Conservation (phyloP, 2,113 vertebrate species). For the Dasypus novemcinctus region DNA sequence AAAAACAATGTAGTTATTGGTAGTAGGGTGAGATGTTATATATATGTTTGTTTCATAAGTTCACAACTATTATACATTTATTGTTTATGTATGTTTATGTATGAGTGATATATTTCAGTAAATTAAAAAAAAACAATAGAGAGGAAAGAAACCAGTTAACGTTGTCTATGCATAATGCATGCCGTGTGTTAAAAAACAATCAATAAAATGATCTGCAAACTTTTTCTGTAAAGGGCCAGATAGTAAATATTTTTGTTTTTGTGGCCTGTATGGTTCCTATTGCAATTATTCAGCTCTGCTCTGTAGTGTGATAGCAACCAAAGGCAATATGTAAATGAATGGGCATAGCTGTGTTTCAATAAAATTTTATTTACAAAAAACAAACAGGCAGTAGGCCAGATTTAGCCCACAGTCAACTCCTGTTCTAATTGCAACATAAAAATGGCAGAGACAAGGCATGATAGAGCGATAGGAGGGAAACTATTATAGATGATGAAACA, state of each 20-base stretch:
- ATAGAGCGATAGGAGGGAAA: neutral
- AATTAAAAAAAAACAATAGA: neutral
- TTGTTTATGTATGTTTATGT: no score
- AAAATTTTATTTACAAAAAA: slow-evolving; percentile 30
- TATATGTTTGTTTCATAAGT: no score
- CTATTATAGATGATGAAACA: neutral
- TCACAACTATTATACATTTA: no score
- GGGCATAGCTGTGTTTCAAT: neutral
- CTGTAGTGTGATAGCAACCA: neutral
- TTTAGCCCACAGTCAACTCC: neutral
- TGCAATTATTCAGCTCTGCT: neutral
- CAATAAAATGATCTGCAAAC: neutral
- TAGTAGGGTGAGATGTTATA: no score
- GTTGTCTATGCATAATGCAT: neutral
- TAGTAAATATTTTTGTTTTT: neutral
- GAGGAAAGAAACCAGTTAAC: neutral
- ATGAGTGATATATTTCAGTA: no score
- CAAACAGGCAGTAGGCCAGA: neutral
- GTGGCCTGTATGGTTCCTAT: neutral
- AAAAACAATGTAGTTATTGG: no score
- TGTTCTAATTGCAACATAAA: neutral
- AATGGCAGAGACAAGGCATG: neutral
- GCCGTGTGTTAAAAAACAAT: neutral
- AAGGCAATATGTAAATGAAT: neutral
- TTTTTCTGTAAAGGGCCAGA: slow-evolving; percentile 1